phyloP scores from a whole-genome alignment of 2,113 vertebrate species.

The Petrocephalus zakoni region DNA sequence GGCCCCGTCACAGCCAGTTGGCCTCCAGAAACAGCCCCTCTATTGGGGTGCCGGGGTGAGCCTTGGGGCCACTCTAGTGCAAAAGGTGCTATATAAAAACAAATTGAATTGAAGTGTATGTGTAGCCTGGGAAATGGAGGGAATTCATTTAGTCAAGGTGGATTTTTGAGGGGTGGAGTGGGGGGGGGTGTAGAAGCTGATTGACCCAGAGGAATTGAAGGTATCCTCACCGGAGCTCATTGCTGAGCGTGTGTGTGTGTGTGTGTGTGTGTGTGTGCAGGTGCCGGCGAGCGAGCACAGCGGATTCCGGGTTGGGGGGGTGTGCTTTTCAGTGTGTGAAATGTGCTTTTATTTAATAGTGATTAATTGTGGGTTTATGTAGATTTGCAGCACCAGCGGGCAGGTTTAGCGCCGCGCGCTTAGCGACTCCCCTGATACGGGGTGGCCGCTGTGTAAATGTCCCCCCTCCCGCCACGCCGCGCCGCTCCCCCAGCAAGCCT shows the following conservation, averaged over 20 bases:
- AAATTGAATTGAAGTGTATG: constrained; percentile 11
- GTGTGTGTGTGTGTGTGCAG: not conserved
- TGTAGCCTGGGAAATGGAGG: constrained; percentile 23
- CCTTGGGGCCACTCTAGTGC: not conserved
- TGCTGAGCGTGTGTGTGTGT: constrained; percentile 19
- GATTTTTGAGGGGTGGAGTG: not conserved
- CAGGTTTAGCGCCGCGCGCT: not conserved
- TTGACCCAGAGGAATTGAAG: not conserved
- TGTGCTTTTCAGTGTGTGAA: not conserved
- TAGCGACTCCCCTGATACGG: not conserved
- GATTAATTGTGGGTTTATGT: not conserved
- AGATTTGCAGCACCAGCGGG: not conserved
- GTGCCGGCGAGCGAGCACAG: not conserved
- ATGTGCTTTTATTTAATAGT: not conserved
- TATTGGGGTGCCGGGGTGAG: not conserved
- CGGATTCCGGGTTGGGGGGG: not conserved
- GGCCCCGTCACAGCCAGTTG: not conserved
- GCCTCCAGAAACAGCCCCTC: not conserved
- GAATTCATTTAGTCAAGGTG: constrained; percentile 7
- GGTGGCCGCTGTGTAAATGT: too few species aligned
- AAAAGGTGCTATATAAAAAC: not conserved
- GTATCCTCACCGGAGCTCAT: not conserved
- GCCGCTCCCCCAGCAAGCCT: too few species aligned
- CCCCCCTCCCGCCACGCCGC: too few species aligned
- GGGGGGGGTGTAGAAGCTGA: not conserved